phyloP scores from a whole-genome alignment of 2,888 invertebrate genomes.

The Andricus quercusramuli region DNA sequence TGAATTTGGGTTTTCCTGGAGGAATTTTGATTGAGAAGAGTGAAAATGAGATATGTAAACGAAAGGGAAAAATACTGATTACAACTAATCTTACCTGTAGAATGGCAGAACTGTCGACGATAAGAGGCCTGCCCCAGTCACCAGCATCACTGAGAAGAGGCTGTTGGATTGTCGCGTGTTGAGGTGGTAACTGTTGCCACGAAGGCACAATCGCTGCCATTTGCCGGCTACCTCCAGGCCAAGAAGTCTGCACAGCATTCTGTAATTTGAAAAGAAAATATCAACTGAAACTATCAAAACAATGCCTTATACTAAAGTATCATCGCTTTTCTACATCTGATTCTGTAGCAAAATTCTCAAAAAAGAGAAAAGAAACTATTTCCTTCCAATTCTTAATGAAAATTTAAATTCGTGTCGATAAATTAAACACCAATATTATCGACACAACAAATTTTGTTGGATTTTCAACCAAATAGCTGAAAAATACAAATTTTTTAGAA shows the following conservation, averaged over 20 bases:
- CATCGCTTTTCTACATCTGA: no score
- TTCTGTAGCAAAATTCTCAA: no score
- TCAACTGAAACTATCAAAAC: no score
- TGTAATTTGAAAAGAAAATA: conserved; percentile 61
- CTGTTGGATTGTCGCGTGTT: conserved; percentile 83
- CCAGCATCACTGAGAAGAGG: conserved; percentile 82
- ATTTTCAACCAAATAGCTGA: no score
- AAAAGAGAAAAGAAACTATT: no score
- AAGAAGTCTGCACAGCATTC: conserved; percentile 86
- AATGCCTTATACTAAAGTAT: no score
- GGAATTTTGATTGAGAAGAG: background rate
- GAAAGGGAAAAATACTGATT: background rate
- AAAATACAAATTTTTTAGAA: no score
- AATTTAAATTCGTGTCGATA: no score
- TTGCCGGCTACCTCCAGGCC: conserved; percentile 86
- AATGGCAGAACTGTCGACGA: conserved; percentile 88
- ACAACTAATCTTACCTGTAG: conserved; percentile 80
- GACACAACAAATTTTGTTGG: no score
- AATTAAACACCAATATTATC: no score
- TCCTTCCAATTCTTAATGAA: no score
- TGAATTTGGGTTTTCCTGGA: background rate
- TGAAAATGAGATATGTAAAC: background rate
- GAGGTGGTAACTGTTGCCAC: conserved; percentile 88
- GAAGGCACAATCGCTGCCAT: conserved; percentile 89
- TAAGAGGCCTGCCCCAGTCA: conserved; percentile 87